Conservation (phyloP, 2,797 vertebrate genomes). For the Typhlichthys subterraneus region DNA sequence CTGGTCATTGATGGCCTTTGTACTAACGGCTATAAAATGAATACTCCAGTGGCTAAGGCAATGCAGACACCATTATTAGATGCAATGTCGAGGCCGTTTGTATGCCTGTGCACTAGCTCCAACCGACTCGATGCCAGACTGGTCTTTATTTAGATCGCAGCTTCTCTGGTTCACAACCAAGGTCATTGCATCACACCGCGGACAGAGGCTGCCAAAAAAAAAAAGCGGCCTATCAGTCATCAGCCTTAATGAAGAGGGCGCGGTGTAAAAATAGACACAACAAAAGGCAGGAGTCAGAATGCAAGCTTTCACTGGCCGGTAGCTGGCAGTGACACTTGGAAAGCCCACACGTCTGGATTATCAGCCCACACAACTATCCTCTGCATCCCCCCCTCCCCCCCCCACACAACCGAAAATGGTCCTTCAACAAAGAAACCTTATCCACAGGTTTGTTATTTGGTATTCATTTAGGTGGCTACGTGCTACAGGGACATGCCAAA, state of each 20-base stretch:
- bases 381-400: constrained; percentile 21
- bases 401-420: constrained; percentile 1
- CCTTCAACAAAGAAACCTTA: constrained; percentile 24
- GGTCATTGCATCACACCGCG: constrained; percentile 68
- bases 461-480: constrained; percentile 40
- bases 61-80: constrained; percentile 20
- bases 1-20: constrained; percentile 18
- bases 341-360: constrained; percentile 50
- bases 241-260: constrained; percentile 70
- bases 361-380: constrained; percentile 51
- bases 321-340: constrained; percentile 52
- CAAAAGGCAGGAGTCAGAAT: constrained; percentile 54
- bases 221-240: constrained; percentile 73
- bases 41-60: constrained; percentile 2
- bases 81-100: constrained; percentile 15
- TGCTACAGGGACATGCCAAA: neutral
- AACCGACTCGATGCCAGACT: constrained; percentile 36
- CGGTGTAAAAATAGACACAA: constrained; percentile 72
- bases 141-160: constrained; percentile 69
- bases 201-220: constrained; percentile 63
- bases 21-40: constrained; percentile 1
- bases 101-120: constrained; percentile 19
- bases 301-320: constrained; percentile 53
- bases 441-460: constrained; percentile 7
- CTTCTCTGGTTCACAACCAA: constrained; percentile 65